phyloP scores from a whole-genome alignment of 2,888 invertebrate genomes.

The Pandemis heparana region DNA sequence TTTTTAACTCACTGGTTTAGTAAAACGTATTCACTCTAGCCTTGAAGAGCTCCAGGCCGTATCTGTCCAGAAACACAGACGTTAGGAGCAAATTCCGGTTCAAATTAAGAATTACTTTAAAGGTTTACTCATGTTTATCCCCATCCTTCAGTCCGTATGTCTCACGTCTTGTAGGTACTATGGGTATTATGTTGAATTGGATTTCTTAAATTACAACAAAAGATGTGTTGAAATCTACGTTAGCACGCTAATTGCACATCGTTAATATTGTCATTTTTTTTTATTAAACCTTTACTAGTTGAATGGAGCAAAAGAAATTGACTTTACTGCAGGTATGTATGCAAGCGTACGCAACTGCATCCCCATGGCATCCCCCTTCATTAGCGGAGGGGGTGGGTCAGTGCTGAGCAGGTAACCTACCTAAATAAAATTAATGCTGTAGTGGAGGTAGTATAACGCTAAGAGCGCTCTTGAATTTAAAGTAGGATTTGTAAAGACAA shows the following conservation, averaged over 20 bases:
- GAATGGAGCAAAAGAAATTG: slow-evolving; percentile 10
- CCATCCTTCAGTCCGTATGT: no score
- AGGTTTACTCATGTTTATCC: no score
- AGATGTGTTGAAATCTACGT: neutral
- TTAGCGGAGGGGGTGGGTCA: slow-evolving; percentile 10
- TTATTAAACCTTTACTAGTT: neutral
- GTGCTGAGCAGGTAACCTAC: slow-evolving; percentile 13
- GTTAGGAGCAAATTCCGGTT: no score
- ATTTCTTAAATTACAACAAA: neutral
- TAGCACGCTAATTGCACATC: neutral
- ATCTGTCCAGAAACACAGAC: no score
- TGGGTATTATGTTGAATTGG: neutral
- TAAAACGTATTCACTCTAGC: no score
- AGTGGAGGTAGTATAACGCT: neutral
- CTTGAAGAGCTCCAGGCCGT: no score
- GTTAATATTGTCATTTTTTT: neutral
- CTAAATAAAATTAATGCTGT: slow-evolving; percentile 15
- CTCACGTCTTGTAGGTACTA: no score
- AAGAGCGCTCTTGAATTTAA: slow-evolving; percentile 9
- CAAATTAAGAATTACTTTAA: no score
- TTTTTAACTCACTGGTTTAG: no score
- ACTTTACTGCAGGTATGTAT: slow-evolving; percentile 7
- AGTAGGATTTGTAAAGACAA: neutral
- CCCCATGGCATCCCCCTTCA: slow-evolving; percentile 17
- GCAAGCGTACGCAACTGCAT: slow-evolving; percentile 24